Evolutionary conservation across 2,797 vertebrate genomes (phyloP), one percentile per base, ranked within the genome.

Genomic region (Hippocampus kuda): DNA sequence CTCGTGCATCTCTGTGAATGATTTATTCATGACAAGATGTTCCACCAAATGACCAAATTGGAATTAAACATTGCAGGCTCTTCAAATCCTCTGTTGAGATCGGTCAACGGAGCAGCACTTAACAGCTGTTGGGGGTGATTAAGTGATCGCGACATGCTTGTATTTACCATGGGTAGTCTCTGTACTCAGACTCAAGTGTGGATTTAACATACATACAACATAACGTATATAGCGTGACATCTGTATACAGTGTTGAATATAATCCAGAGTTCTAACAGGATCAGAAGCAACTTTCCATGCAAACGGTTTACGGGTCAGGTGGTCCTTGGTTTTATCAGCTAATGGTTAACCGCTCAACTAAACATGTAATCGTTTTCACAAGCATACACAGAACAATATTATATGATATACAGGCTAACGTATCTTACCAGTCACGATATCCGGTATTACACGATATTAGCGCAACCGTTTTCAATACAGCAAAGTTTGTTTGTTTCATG

Each of bases 91-190:
- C 38, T 0, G 11, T 51, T 65, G 75, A 84, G 74, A 42, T 76
- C 75, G 83, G 85, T 83, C 84, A 87, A 66, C 73, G 10, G 66
- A 51, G 61, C 65, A 79, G 79, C 66, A 70, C 67, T 81, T 70
- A 78, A 65, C 72, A 24, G 67, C 74, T 59, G 54, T 24, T 41
- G 54, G 38, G n/a, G 5, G 24, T 67, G 24, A 68, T 67, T 72
- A 76, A 68, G 22, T 72, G 63, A 75, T 65, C 2, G 10, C 56
- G n/a, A 48, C 56, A 2, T 76, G 34, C 34, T 34, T 34, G 34
- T 34, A 78, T 78, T 79, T 72, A 78, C 49, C 8, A 30, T 49
- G 24, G 46, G 67, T 60, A 60, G 34, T 73, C 68, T 73, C 67
- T 78, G 71, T 75, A 84, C 77, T 72, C 76, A 64, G 49, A 77